Evolutionary conservation across 1,140 invertebrate species (phyloP), one percentile per base, ranked within the genome.

Genomic region (Pseudachorutes palmiensis): DNA sequence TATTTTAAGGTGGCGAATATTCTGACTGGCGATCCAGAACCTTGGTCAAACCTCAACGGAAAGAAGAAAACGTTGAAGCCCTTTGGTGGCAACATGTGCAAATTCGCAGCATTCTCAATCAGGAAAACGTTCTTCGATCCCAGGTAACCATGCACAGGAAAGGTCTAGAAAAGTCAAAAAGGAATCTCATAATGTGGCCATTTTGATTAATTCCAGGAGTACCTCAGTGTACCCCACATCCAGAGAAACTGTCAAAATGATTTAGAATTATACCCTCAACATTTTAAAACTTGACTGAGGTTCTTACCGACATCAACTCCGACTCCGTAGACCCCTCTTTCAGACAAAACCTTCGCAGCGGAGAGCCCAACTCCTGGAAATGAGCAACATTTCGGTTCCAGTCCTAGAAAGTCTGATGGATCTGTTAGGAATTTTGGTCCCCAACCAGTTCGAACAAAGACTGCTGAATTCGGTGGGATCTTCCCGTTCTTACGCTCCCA

Each of bases 91-190:
- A 83, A 63, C 62, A 77, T 74, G 29, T 77, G 76, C 2, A 78
- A 69, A 30, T 83, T 74, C 32, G 80, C 80, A 2, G 85, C 79
- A 75, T 85, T 86, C 75, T 86, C 85, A n/a, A 86, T 75, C 41
- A 79, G 79, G 69, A 81, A 86, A 24, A 85, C 78, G 9, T 82
- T 81, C n/a, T 79, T 77, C 36, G 72, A 72, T 0, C 77, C 75
- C 0, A 86, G 73, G 29, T 80, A 75, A 32, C 75, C 77, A 73
- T 83, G 82, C 14, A 75, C 75, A 69, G 74, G 45, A 68, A 77
- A 76, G 51, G 75, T 41, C 67, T 68, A 36, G 60, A 24, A 41
- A 61, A 33, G 66, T 51, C 16, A 49, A 51, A 67, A 28, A 2
- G 2, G 49, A 33, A 61, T 41, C n/a, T n/a, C n/a, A n/a, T n/a